These are phyloP conservation scores for Buathra laborator DNA, from an alignment of 2,888 invertebrate species.

Conservation along the genomic window DNA sequence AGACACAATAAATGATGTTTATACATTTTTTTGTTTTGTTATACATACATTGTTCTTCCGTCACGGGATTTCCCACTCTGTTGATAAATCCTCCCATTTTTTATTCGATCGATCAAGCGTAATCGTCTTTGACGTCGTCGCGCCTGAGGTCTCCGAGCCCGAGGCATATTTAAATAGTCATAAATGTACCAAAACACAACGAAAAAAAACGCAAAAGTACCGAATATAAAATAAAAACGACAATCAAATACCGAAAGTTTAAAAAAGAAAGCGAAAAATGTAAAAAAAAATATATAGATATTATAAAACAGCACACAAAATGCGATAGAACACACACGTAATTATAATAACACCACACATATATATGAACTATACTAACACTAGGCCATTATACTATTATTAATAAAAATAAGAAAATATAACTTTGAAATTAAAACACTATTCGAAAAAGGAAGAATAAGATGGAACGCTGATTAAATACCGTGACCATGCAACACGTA, in stretches of 20 bases:
- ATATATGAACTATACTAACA: no score
- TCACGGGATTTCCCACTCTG: slow-evolving; percentile 4
- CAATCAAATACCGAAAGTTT: background rate
- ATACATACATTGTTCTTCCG: slow-evolving; percentile 5
- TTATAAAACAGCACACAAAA: no score
- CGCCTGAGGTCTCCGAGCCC: background rate
- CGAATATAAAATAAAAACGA: background rate
- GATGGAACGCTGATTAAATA: no score
- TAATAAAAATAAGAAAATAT: no score
- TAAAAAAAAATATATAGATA: no score
- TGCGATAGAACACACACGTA: no score
- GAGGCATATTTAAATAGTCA: background rate
- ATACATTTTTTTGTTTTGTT: background rate
- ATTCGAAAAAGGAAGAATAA: no score
- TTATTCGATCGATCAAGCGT: background rate
- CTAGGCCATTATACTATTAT: no score
- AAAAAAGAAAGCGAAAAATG: no score
- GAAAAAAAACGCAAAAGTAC: background rate
- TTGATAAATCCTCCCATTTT: background rate
- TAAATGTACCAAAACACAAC: background rate
- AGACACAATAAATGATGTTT: background rate
- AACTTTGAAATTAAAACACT: no score
- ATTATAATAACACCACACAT: no score
- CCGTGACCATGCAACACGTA: no score
- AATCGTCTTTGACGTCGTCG: background rate